These are phyloP conservation scores for Tetramorium alpestre DNA, from an alignment of 1,140 invertebrate genomes.

Conservation along the genomic window DNA sequence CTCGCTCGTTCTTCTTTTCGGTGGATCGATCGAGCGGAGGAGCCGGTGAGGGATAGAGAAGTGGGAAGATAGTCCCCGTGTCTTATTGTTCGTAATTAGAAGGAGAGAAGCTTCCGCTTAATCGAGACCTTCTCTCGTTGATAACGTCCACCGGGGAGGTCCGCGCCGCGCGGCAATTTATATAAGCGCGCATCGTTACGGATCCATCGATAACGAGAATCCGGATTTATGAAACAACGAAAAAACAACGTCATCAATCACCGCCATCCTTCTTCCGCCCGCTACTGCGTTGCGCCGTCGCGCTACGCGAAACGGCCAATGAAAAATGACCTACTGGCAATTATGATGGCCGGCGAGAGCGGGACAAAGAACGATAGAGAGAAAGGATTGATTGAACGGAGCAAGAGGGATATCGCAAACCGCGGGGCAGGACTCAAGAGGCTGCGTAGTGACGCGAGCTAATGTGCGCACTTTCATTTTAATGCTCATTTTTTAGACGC, in stretches of 20 bases:
- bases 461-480: conserved; percentile 9
- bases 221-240: conserved; percentile 79
- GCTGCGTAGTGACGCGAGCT: conserved; percentile 1
- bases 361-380: conserved; percentile 65
- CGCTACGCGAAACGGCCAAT: conserved; percentile 72
- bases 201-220: conserved; percentile 78
- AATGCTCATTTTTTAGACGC: neutral
- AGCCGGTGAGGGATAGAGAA: neutral
- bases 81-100: conserved; percentile 67
- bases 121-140: conserved; percentile 45
- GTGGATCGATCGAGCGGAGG: conserved; percentile 10
- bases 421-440: conserved; percentile 35
- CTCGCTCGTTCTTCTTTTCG: neutral
- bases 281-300: conserved; percentile 63
- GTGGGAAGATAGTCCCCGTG: neutral
- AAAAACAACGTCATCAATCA: conserved; percentile 82
- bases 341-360: conserved; percentile 73
- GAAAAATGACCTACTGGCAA: conserved; percentile 80
- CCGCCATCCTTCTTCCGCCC: conserved; percentile 68
- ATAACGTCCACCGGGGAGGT: conserved; percentile 42
- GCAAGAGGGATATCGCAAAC: conserved; percentile 44
- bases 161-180: conserved; percentile 11
- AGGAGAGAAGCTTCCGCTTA: conserved; percentile 24
- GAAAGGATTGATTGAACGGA: conserved; percentile 51
- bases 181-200: conserved; percentile 67